A percentile compares a stretch with the other conserved stretches of the same genome.
Conservation (phyloP, 53 echinoderm and acorn worm genomes). For the Echinometra lucunter region DNA sequence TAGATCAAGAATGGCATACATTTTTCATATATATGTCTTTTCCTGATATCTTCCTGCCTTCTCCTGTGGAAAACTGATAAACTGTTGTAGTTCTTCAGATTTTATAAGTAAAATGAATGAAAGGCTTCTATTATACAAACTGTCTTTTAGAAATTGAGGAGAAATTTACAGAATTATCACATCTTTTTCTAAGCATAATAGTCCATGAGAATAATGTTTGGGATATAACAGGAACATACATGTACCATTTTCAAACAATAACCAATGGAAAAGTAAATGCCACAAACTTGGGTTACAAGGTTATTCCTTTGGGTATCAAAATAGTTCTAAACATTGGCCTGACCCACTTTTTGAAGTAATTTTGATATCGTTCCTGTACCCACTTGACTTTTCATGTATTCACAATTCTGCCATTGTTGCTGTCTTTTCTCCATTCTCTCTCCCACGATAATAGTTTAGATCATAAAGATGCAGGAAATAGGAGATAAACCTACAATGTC, state of each 20-base stretch:
- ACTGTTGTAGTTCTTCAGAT: too few species aligned
- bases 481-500: constrained; percentile 35
- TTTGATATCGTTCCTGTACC: background rate
- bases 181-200: background rate
- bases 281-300: background rate
- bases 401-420: constrained; percentile 13
- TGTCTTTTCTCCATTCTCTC: background rate
- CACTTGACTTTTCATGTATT: constrained; percentile 36
- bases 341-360: background rate
- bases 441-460: background rate
- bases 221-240: background rate
- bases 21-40: background rate
- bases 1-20: background rate
- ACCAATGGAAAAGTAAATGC: background rate
- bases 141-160: too few species aligned
- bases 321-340: background rate
- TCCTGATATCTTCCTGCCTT: background rate
- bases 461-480: constrained; percentile 25
- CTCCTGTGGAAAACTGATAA: background rate
- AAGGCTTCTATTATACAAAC: too few species aligned
- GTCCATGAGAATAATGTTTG: background rate
- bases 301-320: background rate
- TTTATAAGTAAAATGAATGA: too few species aligned
- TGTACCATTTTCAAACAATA: background rate
- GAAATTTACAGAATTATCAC: too few species aligned